Conservation (phyloP, 2,113 vertebrate species). For the Leptodactylus fuscus region DNA sequence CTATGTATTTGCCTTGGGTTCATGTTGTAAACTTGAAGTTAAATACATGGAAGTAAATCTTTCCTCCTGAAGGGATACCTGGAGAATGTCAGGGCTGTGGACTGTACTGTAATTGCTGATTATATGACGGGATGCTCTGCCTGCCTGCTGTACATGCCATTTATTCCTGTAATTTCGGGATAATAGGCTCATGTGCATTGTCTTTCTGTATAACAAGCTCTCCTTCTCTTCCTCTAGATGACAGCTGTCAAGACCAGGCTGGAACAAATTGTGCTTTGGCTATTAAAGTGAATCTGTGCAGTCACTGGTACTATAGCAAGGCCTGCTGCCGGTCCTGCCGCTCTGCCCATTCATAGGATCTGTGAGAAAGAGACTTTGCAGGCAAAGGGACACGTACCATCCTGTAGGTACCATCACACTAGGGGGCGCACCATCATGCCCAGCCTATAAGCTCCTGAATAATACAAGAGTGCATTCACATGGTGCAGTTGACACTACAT, state of each 20-base stretch:
- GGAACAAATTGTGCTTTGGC: slow-evolving; percentile 95
- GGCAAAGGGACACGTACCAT: neutral
- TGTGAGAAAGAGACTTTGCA: neutral
- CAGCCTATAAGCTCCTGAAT: neutral
- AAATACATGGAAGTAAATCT: neutral
- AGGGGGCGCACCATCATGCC: neutral
- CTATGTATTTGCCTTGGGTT: too few relatives aligned
- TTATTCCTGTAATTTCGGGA: neutral
- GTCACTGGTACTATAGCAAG: slow-evolving; percentile 99
- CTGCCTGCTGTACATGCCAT: neutral
- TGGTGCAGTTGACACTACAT: too few relatives aligned
- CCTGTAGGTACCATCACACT: neutral
- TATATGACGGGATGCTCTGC: neutral
- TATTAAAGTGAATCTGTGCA: slow-evolving; percentile 95
- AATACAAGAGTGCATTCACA: too few relatives aligned
- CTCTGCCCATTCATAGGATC: slow-evolving; percentile 70
- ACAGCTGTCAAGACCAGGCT: slow-evolving; percentile 95
- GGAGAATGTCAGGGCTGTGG: neutral
- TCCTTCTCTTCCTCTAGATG: slow-evolving; percentile 75
- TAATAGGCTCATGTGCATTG: slow-evolving; percentile 10
- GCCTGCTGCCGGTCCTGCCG: slow-evolving; percentile 96
- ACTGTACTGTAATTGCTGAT: neutral
- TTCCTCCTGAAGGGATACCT: neutral
- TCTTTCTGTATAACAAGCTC: neutral
- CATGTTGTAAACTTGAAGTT: neutral